phyloP scores from a whole-genome alignment of 2,888 invertebrate genomes.

The Acanthoscelides obtectus region DNA sequence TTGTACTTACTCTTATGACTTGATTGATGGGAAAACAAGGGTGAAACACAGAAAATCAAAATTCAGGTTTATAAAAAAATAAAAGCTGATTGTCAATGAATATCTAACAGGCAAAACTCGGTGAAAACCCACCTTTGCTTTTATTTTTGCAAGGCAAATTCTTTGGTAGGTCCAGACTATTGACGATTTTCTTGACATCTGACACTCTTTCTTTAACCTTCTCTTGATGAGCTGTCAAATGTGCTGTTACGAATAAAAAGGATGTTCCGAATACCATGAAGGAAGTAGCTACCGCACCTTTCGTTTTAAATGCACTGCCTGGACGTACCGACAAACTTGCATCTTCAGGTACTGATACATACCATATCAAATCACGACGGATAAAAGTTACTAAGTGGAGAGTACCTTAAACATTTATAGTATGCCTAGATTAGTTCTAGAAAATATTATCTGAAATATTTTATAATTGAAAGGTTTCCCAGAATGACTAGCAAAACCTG shows the following conservation, averaged over 20 bases:
- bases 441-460: too few species aligned
- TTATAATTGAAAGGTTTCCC: too few species aligned
- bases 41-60: background rate
- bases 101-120: background rate
- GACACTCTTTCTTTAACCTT: slow-evolving; percentile 81
- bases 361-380: slow-evolving; percentile 92
- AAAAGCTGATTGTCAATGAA: background rate
- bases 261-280: slow-evolving; percentile 94
- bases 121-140: slow-evolving; percentile 56
- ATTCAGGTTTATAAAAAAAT: background rate
- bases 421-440: too few species aligned
- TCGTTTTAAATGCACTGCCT: slow-evolving; percentile 86
- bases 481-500: too few species aligned
- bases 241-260: slow-evolving; percentile 91
- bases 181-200: slow-evolving; percentile 79
- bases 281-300: slow-evolving; percentile 91
- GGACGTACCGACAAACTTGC: slow-evolving; percentile 82
- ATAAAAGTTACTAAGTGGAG: slow-evolving; percentile 85
- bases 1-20: background rate
- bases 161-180: slow-evolving; percentile 78
- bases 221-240: slow-evolving; percentile 89
- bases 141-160: slow-evolving; percentile 72
- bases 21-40: too few species aligned
- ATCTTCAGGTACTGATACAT: slow-evolving; percentile 88
- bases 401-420: slow-evolving; percentile 61